phyloP scores from a whole-genome alignment of 2,113 vertebrate genomes.

The Nibea coibor region DNA sequence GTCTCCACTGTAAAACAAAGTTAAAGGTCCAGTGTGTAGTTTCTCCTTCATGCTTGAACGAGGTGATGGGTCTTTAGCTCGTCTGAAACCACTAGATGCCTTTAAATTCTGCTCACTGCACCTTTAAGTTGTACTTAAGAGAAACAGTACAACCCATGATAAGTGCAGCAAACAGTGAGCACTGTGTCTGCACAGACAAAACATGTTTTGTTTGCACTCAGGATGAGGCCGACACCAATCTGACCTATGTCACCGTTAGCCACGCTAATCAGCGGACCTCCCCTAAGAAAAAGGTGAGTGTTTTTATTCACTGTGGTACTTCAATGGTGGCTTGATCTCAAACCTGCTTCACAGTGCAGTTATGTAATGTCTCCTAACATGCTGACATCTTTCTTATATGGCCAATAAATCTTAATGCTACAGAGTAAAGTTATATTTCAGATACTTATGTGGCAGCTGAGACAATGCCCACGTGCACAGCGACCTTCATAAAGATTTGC shows the following conservation, averaged over 20 bases:
- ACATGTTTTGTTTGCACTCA: conserved; percentile 14
- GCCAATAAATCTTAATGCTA: no score
- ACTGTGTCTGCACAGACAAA: neutral
- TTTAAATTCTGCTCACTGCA: no score
- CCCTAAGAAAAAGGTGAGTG: conserved; percentile 7
- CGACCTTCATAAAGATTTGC: neutral
- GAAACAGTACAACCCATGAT: neutral
- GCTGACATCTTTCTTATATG: neutral
- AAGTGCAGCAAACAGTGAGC: neutral
- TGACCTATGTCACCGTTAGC: conserved; percentile 43
- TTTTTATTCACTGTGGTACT: neutral
- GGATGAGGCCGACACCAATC: conserved; percentile 20
- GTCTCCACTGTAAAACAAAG: neutral
- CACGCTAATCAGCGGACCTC: neutral
- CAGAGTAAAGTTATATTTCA: neutral
- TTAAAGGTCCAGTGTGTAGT: neutral
- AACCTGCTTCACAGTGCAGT: neutral
- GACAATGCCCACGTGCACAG: neutral
- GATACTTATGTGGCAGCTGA: neutral
- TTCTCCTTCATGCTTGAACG: no score
- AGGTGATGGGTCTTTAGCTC: no score
- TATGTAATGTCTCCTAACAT: no score
- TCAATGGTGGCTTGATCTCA: neutral
- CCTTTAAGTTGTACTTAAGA: neutral
- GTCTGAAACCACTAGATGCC: no score